These are phyloP conservation scores for Drosophila mulleri DNA, from an alignment of 2,888 invertebrate species.

Conservation along the genomic window DNA sequence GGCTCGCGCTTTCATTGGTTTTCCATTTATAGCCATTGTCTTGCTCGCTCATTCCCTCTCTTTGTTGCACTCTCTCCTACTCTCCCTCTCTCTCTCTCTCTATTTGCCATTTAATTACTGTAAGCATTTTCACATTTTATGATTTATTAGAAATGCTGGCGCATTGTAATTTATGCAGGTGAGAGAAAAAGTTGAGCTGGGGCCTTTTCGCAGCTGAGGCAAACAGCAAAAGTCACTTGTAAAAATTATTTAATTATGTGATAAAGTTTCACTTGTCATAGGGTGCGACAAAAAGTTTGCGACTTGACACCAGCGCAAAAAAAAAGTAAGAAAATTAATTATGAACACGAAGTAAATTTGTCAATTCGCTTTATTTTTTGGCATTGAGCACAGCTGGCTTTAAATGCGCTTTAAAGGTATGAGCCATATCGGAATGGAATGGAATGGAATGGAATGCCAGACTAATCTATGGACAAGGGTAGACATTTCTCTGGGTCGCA, in stretches of 20 bases:
- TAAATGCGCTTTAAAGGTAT: slow-evolving; percentile 11
- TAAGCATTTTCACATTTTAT: slow-evolving; percentile 62
- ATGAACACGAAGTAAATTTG: slow-evolving; percentile 24
- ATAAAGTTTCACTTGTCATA: slow-evolving; percentile 65
- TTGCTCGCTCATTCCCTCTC: not conserved
- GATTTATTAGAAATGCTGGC: slow-evolving; percentile 58
- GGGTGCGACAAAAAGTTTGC: slow-evolving; percentile 29
- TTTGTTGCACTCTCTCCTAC: not conserved
- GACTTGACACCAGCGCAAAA: slow-evolving; percentile 48
- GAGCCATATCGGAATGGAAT: slow-evolving; percentile 29
- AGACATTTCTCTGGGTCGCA: slow-evolving; percentile 44
- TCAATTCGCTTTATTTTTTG: not conserved
- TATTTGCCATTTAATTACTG: slow-evolving; percentile 58
- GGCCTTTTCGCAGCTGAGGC: slow-evolving; percentile 46
- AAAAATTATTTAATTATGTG: slow-evolving; percentile 74
- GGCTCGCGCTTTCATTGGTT: slow-evolving; percentile 37
- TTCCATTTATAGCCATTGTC: slow-evolving; percentile 41
- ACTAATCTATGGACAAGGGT: slow-evolving; percentile 66
- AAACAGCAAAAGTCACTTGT: slow-evolving; percentile 48
- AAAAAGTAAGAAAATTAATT: slow-evolving; percentile 60
- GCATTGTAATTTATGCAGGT: slow-evolving; percentile 67
- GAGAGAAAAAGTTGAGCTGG: slow-evolving; percentile 27
- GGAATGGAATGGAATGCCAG: slow-evolving; percentile 5
- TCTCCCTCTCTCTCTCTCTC: not conserved
- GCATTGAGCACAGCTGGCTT: slow-evolving; percentile 5